These are phyloP conservation scores for Ahaetulla prasina DNA, from an alignment of 2,113 vertebrate genomes.

Conservation along the genomic window DNA sequence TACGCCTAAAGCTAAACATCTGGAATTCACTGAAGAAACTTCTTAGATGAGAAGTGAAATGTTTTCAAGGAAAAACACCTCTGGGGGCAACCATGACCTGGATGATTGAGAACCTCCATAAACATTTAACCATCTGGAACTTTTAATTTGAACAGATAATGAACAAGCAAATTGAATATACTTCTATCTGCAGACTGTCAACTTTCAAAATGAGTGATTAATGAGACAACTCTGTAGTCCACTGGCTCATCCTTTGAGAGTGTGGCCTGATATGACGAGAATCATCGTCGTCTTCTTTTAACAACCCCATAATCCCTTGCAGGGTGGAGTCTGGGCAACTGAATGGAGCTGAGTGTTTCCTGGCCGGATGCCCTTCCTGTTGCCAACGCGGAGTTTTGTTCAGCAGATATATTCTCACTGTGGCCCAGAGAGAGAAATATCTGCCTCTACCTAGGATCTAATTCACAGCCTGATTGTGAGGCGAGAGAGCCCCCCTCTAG, in stretches of 20 bases:
- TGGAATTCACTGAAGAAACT: neutral
- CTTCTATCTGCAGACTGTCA: neutral
- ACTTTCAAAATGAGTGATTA: neutral
- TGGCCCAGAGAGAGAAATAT: no score
- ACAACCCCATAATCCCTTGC: no score
- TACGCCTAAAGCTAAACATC: neutral
- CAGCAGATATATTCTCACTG: no score
- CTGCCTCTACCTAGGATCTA: no score
- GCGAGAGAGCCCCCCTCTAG: no score
- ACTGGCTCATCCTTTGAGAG: neutral
- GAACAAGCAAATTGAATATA: neutral
- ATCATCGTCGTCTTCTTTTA: no score
- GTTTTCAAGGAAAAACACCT: neutral
- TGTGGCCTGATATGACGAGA: neutral
- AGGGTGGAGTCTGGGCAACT: no score
- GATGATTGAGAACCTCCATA: neutral
- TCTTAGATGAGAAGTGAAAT: neutral
- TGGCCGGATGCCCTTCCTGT: no score
- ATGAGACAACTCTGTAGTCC: neutral
- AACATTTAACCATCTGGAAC: neutral
- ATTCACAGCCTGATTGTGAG: no score
- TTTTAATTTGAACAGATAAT: neutral
- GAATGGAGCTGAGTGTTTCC: no score
- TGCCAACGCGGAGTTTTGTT: no score
- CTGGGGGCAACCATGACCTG: neutral